These are phyloP conservation scores for Drosophila pseudotakahashii DNA, from an alignment of 2,888 invertebrate genomes.

Conservation along the genomic window DNA sequence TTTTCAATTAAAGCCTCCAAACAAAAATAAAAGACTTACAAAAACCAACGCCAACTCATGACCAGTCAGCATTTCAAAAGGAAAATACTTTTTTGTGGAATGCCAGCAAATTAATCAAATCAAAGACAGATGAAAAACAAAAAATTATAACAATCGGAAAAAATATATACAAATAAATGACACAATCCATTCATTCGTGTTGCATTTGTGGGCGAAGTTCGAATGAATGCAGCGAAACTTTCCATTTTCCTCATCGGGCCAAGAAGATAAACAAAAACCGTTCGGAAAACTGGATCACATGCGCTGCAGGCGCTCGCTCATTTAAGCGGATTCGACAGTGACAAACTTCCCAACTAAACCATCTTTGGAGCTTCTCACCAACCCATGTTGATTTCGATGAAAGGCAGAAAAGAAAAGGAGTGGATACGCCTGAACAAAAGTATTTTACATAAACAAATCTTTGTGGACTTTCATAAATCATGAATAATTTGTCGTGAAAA, in stretches of 20 bases:
- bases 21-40: background rate
- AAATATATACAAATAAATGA: slow-evolving; percentile 41
- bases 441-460: slow-evolving; percentile 7
- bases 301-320: slow-evolving; percentile 54
- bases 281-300: slow-evolving; percentile 68
- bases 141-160: slow-evolving; percentile 31
- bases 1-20: slow-evolving; percentile 17
- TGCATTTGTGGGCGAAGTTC: slow-evolving; percentile 44
- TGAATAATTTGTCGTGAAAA: too few relatives aligned
- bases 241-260: slow-evolving; percentile 57
- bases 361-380: slow-evolving; percentile 5
- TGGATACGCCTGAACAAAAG: background rate
- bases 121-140: slow-evolving; percentile 21
- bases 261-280: slow-evolving; percentile 42
- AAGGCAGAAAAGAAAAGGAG: slow-evolving; percentile 39
- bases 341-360: slow-evolving; percentile 27
- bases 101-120: slow-evolving; percentile 40
- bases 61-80: slow-evolving; percentile 30
- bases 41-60: slow-evolving; percentile 47
- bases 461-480: background rate
- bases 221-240: slow-evolving; percentile 57
- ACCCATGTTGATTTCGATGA: slow-evolving; percentile 58
- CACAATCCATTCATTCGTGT: slow-evolving; percentile 45
- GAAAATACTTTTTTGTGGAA: slow-evolving; percentile 29
- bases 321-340: slow-evolving; percentile 38